Evolutionary conservation across 2,113 vertebrate species (phyloP), one percentile per base, ranked within the genome.

Genomic region (Bos indicus): DNA sequence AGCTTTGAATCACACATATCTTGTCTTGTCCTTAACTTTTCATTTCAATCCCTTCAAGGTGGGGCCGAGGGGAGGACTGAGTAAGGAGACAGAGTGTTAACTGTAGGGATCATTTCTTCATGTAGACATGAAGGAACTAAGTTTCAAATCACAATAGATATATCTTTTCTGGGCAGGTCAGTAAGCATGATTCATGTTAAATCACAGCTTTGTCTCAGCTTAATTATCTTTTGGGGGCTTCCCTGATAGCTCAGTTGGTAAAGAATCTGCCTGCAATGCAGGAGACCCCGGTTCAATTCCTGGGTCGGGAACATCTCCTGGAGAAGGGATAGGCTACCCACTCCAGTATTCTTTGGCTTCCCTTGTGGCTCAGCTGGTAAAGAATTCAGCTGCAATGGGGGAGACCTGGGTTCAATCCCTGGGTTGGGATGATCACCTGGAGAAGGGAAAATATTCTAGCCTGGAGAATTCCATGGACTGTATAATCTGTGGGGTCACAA

Each of bases 351-450:
- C 67, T 74, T 74, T 19, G n/a, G 67, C 67, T 74, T 23, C 10
- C 19, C 19, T 71, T 71, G 67, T 71, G 67, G n/a, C n/a, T 71
- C 10, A 71, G 67, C 67, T 71, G 19, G 67, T 71, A 71, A 71
- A 40, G 67, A 40, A 40, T 74, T 74, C 9, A 2, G 5, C 67
- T 74, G 67, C 67, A 40, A 13, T 74, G 36, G 67, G 4, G 67
- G 67, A 25, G 21, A 74, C 36, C 67, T 74, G n/a, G n/a, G 19
- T 74, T 74, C 1, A 0, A 23, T 40, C 19, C n/a, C 10, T 74
- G n/a, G 67, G 5, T 74, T 74, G 10, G 19, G n/a, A 40, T 12
- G n/a, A 71, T 40, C 1, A 0, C 10, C 67, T 74, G 36, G 67
- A 74, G n/a, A 74, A 74, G 5, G 4, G 67, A 74, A 74, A 40